Evolutionary conservation across 2,888 invertebrate genomes (phyloP), one percentile per base, ranked within the genome.

Genomic region (Drosophila setosimentum): DNA sequence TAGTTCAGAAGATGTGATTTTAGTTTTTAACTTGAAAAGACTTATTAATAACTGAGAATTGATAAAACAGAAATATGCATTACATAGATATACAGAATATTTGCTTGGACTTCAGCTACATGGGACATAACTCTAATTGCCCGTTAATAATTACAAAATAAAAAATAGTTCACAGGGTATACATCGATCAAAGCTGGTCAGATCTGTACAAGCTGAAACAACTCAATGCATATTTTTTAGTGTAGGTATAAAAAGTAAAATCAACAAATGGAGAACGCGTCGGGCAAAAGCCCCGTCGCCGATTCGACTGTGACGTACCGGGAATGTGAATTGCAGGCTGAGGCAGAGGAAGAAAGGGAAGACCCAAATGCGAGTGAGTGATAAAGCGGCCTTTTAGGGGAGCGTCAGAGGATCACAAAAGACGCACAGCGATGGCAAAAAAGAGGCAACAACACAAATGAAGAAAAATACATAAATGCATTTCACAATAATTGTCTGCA

Each of bases 291-390:
- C 77, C 62, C 73, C 77, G 60, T 45, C 80, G 80, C 49, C 80
- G 80, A 82, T 55, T 79, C 71, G 79, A 85, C 78, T 84, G 83
- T 85, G 82, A 84, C 85, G 83, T 82, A 83, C 83, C 77, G 85
- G 68, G 78, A 78, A 75, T 80, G 73, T 64, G 73, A 68, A 73
- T 74, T 61, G 67, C 73, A 64, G 65, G 60, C 68, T 51, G 64
- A 61, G 62, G n/a, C 65, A 37, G 64, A 32, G 53, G 57, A 61
- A 50, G 57, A 61, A 50, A 37, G 71, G 54, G 45, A 42, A 48
- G 61, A 42, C 16, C 42, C 53, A 29, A 42, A 37, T 64, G 54
- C 29, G 18, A 55, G 42, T 13, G 65, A 75, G 76, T 79, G 78
- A 78, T 78, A 79, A 79, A 79, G 66, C 59, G 70, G 54, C 40